phyloP scores from a whole-genome alignment of 2,113 vertebrate species.

The Tricholaema leucomelas region DNA sequence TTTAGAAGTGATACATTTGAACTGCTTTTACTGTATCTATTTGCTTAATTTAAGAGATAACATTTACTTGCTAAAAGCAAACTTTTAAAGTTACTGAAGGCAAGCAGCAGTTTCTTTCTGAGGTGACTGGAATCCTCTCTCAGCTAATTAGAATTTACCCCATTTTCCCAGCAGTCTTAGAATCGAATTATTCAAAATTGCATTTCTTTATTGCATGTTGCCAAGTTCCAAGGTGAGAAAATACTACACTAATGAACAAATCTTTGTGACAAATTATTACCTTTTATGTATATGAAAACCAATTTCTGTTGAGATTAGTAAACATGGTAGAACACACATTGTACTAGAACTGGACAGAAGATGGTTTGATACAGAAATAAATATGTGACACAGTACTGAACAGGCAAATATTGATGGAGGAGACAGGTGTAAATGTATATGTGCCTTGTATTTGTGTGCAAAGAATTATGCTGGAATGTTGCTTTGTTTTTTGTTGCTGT shows the following conservation, averaged over 20 bases:
- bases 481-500: not conserved
- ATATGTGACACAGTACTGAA: not conserved
- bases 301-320: constrained; percentile 76
- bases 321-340: constrained; percentile 66
- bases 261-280: constrained; percentile 87
- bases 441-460: not conserved
- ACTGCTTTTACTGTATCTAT: not conserved
- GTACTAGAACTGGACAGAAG: constrained; percentile 3
- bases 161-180: constrained; percentile 35
- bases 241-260: constrained; percentile 80
- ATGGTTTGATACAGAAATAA: not conserved
- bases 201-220: constrained; percentile 55
- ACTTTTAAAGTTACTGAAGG: not conserved
- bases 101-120: not conserved
- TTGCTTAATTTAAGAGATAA: not conserved
- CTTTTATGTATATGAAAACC: constrained; percentile 80
- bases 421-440: not conserved
- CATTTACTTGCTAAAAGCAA: not conserved
- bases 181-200: constrained; percentile 63
- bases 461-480: not conserved
- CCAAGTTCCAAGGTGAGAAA: constrained; percentile 73
- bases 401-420: not conserved
- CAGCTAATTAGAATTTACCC: constrained; percentile 8
- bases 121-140: not conserved
- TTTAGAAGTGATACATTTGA: not conserved